Percentiles rank a stretch among this genome's conserved stretches.
These are phyloP conservation scores for Panopea generosa DNA, from an alignment of 2,888 invertebrate species.

Conservation along the genomic window DNA sequence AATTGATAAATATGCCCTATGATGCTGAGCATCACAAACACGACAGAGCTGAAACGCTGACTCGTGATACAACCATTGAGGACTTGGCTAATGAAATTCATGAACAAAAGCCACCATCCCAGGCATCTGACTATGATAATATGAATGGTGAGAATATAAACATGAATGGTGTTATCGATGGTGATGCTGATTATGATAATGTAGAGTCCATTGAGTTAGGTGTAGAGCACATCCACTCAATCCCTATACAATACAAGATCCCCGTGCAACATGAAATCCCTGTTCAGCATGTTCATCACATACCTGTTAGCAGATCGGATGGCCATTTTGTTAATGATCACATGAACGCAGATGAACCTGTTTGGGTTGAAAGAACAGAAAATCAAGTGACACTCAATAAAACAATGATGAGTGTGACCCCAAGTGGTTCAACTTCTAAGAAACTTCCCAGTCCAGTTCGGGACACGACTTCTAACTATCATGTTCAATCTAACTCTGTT, in stretches of 20 bases:
- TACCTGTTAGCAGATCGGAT: slow-evolving; percentile 68
- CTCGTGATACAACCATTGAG: slow-evolving; percentile 70
- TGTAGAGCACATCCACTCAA: slow-evolving; percentile 48
- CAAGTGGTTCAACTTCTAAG: background rate
- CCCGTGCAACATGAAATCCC: slow-evolving; percentile 43
- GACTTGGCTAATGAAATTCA: slow-evolving; percentile 59
- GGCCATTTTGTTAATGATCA: slow-evolving; percentile 57
- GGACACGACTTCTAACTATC: background rate
- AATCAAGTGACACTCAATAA: slow-evolving; percentile 28
- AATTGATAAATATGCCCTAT: slow-evolving; percentile 44
- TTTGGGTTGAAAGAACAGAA: slow-evolving; percentile 41
- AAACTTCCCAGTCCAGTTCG: slow-evolving; percentile 3
- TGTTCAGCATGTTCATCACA: slow-evolving; percentile 28
- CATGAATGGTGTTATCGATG: slow-evolving; percentile 35
- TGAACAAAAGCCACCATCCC: slow-evolving; percentile 69
- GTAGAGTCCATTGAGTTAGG: slow-evolving; percentile 47
- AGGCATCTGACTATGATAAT: slow-evolving; percentile 80
- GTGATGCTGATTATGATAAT: slow-evolving; percentile 47
- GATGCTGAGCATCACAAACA: slow-evolving; percentile 22
- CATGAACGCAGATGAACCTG: slow-evolving; percentile 19
- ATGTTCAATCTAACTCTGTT: background rate
- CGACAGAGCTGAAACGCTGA: slow-evolving; percentile 36
- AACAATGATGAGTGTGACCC: slow-evolving; percentile 13
- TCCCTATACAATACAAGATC: slow-evolving; percentile 53
- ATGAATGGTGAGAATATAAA: slow-evolving; percentile 51